A percentile compares a stretch with the other conserved stretches of the same genome.
These are phyloP conservation scores for Pangasius macronema DNA, from an alignment of 2,797 vertebrate genomes.

Conservation along the genomic window DNA sequence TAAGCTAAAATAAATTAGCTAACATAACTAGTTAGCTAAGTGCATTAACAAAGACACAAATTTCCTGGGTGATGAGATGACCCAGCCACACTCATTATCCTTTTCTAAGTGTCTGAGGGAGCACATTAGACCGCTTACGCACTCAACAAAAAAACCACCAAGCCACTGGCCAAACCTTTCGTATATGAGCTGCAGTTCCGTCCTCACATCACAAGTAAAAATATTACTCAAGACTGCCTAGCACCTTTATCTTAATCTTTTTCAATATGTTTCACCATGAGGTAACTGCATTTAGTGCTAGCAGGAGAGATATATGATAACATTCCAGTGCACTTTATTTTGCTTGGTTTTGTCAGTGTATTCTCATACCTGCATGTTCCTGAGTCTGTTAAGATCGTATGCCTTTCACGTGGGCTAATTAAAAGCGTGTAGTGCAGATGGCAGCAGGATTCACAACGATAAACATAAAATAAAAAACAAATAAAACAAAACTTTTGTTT, in stretches of 20 bases:
- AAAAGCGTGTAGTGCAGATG: neutral
- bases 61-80: neutral
- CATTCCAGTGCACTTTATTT: neutral
- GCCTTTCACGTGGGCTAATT: neutral
- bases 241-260: neutral
- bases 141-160: neutral
- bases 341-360: no score
- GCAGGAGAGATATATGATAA: neutral
- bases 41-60: neutral
- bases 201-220: neutral
- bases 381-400: neutral
- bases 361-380: neutral
- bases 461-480: neutral
- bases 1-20: no score
- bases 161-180: neutral
- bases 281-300: neutral
- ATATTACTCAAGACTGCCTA: neutral
- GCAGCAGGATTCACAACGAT: neutral
- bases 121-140: neutral
- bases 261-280: neutral
- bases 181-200: neutral
- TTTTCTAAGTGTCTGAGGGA: neutral
- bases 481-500: neutral
- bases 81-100: neutral
- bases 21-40: neutral